Evolutionary conservation across 2,888 invertebrate genomes (phyloP), one percentile per base, ranked within the genome.

Genomic region (Phaedon cochleariae): DNA sequence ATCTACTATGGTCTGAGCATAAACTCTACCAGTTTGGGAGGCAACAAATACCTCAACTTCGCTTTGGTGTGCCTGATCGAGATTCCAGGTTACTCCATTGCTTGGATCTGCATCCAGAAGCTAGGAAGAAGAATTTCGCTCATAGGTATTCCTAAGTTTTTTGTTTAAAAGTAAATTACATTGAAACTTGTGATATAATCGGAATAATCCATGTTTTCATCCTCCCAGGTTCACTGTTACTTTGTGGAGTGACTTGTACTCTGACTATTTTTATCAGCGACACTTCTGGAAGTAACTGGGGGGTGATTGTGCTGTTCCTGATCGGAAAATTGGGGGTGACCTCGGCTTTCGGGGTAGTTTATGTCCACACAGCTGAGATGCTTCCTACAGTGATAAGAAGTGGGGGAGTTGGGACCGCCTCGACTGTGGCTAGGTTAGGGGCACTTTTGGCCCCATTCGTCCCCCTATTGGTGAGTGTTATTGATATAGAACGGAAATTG

Each of bases 1-100:
- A 89, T 91, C 2, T 91, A 87, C 74, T 91, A 90, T 74, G 91
- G 91, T 0, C 82, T 91, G 26, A 90, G 90, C 0, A 81, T 91
- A 21, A 90, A 89, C 77, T 87, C 90, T 0, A 89, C 89, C 0
- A 87, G 86, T 54, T 84, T 91, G 65, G 87, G 88, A 62, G 90
- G 90, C 10, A 87, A 90, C 76, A 90, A 90, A 79, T 90, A 90
- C 77, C 66, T 89, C 1, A 91, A 90, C 80, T 91, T 90, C 77
- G 85, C 88, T 9, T 77, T 90, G 26, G 89, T 89, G 1, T 87
- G 87, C 66, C 77, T 89, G 12, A 82, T 88, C 6, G 88, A 89
- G 80, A 88, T 89, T 70, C 89, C 89, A 5, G 88, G 88, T 1
- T 88, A 88, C 72, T 82, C 85, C 2, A 62, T 88, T 59, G 87